phyloP scores from a whole-genome alignment of 2,113 vertebrate genomes.

The Dolichallabes microphthalmus region DNA sequence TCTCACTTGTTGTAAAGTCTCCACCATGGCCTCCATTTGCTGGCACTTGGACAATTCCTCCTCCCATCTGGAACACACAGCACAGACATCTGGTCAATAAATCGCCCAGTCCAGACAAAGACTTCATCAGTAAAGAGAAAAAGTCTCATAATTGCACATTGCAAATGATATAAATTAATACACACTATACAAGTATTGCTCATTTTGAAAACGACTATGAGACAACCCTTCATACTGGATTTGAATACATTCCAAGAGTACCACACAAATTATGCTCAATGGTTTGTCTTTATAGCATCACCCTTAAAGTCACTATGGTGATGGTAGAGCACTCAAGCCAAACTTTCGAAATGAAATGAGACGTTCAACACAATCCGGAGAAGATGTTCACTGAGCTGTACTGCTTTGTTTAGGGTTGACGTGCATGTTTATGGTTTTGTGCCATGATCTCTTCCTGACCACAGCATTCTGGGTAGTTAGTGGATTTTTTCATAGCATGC shows the following conservation, averaged over 20 bases:
- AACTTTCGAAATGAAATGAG: slow-evolving; percentile 13
- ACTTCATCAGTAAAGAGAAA: slow-evolving; percentile 2
- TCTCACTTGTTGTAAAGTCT: slow-evolving; percentile 79
- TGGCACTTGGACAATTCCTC: slow-evolving; percentile 80
- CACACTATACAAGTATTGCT: neutral
- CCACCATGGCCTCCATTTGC: slow-evolving; percentile 80
- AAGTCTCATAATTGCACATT: neutral
- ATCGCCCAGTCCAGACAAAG: neutral
- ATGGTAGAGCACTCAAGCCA: slow-evolving; percentile 31
- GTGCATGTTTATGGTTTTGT: neutral
- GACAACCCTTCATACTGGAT: neutral
- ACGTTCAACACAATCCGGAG: neutral
- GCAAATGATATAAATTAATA: neutral
- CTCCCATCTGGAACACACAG: slow-evolving; percentile 79
- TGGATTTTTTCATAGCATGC: neutral
- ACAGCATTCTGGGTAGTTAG: slow-evolving; percentile 13
- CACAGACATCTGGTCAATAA: slow-evolving; percentile 45
- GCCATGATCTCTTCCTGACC: neutral
- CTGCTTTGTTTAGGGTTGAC: slow-evolving; percentile 26
- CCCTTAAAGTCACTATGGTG: slow-evolving; percentile 40
- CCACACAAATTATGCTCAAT: neutral
- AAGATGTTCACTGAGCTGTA: neutral
- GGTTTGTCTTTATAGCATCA: neutral
- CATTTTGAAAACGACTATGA: neutral
- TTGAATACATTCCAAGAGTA: neutral